Evolutionary conservation across 2,797 vertebrate species (phyloP).

Genomic region (Chaetodon trifasciatus): DNA sequence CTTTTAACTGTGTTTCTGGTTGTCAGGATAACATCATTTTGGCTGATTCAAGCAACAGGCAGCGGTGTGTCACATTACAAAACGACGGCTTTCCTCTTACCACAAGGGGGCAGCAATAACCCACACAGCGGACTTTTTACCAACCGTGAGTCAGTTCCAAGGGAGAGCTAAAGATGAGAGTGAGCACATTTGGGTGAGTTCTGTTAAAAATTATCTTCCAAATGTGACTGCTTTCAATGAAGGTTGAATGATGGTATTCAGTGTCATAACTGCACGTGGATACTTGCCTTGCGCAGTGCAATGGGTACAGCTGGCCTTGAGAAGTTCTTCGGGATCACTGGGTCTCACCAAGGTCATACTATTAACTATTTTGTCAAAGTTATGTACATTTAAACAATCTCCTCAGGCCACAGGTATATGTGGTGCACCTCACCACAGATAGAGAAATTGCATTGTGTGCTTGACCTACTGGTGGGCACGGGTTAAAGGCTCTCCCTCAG

Average conservation of each 20-base stretch:
- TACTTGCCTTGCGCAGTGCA: not conserved
- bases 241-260: conserved; percentile 23
- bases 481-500: conserved; percentile 50
- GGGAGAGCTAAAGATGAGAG: not conserved
- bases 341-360: conserved; percentile 11
- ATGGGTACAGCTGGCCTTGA: not conserved
- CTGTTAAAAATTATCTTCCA: conserved; percentile 1
- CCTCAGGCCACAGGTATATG: conserved; percentile 11
- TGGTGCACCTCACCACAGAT: conserved; percentile 25
- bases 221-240: conserved; percentile 28
- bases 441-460: conserved; percentile 22
- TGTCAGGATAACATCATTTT: not conserved
- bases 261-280: conserved; percentile 9
- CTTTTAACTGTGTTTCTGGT: not conserved
- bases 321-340: not conserved
- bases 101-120: conserved; percentile 70
- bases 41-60: not conserved
- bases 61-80: not conserved
- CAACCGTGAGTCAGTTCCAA: not conserved
- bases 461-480: conserved; percentile 52
- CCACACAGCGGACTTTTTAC: not conserved
- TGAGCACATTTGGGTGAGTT: conserved; percentile 15
- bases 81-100: rapidly evolving
- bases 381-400: conserved; percentile 10
- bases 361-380: conserved; percentile 9